A percentile compares a stretch with the other conserved stretches of the same genome.
These are phyloP conservation scores for Leucophenga maculata DNA, from an alignment of 2,888 invertebrate species.

Conservation along the genomic window DNA sequence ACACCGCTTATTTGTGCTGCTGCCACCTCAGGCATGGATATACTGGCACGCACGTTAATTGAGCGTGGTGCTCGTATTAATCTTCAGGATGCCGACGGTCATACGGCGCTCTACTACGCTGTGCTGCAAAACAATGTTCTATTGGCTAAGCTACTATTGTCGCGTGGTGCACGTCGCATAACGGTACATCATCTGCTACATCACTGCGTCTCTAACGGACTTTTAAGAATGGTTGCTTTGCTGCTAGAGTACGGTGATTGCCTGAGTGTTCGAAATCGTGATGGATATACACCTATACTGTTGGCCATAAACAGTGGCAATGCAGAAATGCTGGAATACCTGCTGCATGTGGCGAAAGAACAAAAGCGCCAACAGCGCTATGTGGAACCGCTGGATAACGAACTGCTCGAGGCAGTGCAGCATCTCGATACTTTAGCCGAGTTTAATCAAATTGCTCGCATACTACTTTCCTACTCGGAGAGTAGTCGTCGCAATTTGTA, in stretches of 20 bases:
- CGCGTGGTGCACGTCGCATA: slow-evolving; percentile 79
- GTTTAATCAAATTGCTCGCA: slow-evolving; percentile 59
- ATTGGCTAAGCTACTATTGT: slow-evolving; percentile 72
- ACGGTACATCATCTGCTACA: slow-evolving; percentile 82
- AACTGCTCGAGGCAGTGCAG: slow-evolving; percentile 66
- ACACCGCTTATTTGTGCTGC: slow-evolving; percentile 74
- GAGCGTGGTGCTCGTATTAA: slow-evolving; percentile 77
- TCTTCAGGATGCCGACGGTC: slow-evolving; percentile 78
- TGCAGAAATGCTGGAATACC: slow-evolving; percentile 75
- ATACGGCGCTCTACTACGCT: slow-evolving; percentile 67
- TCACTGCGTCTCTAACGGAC: slow-evolving; percentile 78
- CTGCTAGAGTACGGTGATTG: slow-evolving; percentile 65
- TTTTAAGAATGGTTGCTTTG: slow-evolving; percentile 71
- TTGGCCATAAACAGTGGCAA: slow-evolving; percentile 81
- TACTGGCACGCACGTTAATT: slow-evolving; percentile 75
- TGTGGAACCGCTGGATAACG: slow-evolving; percentile 58
- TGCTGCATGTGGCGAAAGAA: slow-evolving; percentile 72
- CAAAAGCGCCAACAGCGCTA: slow-evolving; percentile 45
- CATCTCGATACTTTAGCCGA: slow-evolving; percentile 53
- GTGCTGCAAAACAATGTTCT: slow-evolving; percentile 58
- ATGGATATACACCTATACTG: slow-evolving; percentile 80
- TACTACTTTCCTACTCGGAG: slow-evolving; percentile 73
- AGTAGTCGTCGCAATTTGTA: slow-evolving; percentile 56
- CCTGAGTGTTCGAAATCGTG: slow-evolving; percentile 58
- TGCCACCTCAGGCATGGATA: slow-evolving; percentile 56